These are phyloP conservation scores for Calephelis nemesis DNA, from an alignment of 1,140 invertebrate genomes.

Conservation along the genomic window DNA sequence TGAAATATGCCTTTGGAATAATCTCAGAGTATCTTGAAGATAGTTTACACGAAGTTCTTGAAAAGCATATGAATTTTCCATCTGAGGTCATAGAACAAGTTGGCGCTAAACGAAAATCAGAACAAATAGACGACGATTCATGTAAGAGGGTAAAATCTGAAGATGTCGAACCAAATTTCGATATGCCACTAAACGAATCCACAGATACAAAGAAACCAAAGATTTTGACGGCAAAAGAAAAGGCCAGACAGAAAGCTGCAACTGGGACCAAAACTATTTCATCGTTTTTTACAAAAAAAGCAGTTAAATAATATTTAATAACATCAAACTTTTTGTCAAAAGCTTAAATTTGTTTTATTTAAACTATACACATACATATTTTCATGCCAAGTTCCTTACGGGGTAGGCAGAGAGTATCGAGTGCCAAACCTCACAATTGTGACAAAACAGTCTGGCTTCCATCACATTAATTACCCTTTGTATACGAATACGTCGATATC, in stretches of 20 bases:
- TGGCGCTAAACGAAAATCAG: conserved; percentile 81
- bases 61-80: conserved; percentile 82
- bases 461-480: too few relatives aligned
- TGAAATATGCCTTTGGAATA: conserved; percentile 85
- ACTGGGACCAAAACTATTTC: conserved; percentile 86
- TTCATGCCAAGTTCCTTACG: too few relatives aligned
- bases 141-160: conserved; percentile 64
- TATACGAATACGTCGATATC: too few relatives aligned
- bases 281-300: conserved; percentile 82
- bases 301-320: conserved; percentile 28
- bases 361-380: too few relatives aligned
- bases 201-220: conserved; percentile 54
- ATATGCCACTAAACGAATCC: conserved; percentile 33
- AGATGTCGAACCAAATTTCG: conserved; percentile 35
- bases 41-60: conserved; percentile 81
- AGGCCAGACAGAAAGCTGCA: conserved; percentile 86
- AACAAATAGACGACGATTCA: conserved; percentile 43
- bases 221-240: conserved; percentile 82
- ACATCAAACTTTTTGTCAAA: too few relatives aligned
- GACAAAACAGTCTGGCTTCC: too few relatives aligned
- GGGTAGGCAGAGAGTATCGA: too few relatives aligned
- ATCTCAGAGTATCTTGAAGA: conserved; percentile 85
- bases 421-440: too few relatives aligned
- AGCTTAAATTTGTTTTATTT: too few relatives aligned
- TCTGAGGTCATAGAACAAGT: conserved; percentile 76